Conservation (phyloP, 2,113 vertebrate species). For the Ageneiosus marmoratus region DNA sequence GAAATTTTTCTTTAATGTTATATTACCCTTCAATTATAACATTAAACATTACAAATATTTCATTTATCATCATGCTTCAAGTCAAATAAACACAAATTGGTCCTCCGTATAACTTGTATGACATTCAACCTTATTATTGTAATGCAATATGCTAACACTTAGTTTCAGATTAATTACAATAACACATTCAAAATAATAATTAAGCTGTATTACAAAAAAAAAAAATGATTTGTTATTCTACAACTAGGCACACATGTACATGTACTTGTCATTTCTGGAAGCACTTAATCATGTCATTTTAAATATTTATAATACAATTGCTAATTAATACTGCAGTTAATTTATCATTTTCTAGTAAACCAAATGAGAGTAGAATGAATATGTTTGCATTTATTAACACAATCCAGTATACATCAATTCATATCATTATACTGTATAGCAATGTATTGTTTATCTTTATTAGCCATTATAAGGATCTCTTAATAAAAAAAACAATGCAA, state of each 20-base stretch:
- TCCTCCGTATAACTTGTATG: background rate
- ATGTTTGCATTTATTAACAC: background rate
- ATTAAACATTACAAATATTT: background rate
- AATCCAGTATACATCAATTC: no score
- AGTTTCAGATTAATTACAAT: background rate
- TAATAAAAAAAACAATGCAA: no score
- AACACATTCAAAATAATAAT: background rate
- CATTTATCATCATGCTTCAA: background rate
- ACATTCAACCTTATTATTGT: background rate
- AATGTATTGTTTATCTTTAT: background rate
- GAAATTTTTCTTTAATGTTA: background rate
- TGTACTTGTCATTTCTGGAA: background rate
- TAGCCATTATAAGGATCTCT: background rate
- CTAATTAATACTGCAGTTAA: background rate
- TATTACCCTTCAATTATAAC: background rate
- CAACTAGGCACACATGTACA: background rate
- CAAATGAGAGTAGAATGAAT: background rate
- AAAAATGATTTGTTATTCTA: background rate
- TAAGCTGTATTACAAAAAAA: background rate
- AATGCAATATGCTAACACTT: background rate
- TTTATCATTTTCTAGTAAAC: background rate
- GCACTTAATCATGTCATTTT: background rate
- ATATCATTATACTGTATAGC: background rate
- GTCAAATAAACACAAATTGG: background rate
- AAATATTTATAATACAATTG: background rate